Base-by-base conservation (phyloP, 1,140 invertebrate genomes). In the Panulirus ornatus region DNA sequence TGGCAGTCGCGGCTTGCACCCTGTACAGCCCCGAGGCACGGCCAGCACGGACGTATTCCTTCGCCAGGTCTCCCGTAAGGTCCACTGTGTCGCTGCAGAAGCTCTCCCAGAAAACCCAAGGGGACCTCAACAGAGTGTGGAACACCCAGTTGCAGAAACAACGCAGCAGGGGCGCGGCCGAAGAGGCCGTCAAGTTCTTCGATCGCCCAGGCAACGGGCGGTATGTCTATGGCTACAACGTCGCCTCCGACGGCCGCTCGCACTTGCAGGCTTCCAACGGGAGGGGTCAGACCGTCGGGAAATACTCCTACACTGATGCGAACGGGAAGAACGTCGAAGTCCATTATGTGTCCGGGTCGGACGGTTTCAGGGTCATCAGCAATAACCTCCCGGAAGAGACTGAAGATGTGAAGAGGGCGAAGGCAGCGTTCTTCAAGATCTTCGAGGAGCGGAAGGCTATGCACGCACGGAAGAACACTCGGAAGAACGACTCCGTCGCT, bases 311-410 rank as follows among this genome's bases (percentile, higher is more conserved):
- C 44, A 84, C 82, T 1, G 91, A 92, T 51, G 36, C 91, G 11
- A 81, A 78, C 6, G 91, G 91, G 0, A 92, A 92, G 70, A 40
- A 87, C 14, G 81, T 92, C 0, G 70, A 92, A 70, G 90, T 91
- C 1, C 91, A 92, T 86, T 92, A 92, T 36, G 83, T 84, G n/a
- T 90, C 91, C 14, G 89, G 89, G 19, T 40, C 42, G 8, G 81
- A 78, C 3, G 91, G 91, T 1, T 92, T 92, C 71, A 86, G 84
- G 40, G 91, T 92, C 0, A 91, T 92, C 36, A 90, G 87, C 36
- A 92, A 92, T 58, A 92, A 92, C 71, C 83, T 92, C 14, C 91
- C 91, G 9, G 85, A 92, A 81, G 91, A 92, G 5, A 92, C 88
- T 2, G 88, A 90, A 0, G 88, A 89, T 16, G 88, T 89, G 34